These are phyloP conservation scores for Papilio aristodemus DNA, from an alignment of 1,140 invertebrate genomes.

Conservation along the genomic window DNA sequence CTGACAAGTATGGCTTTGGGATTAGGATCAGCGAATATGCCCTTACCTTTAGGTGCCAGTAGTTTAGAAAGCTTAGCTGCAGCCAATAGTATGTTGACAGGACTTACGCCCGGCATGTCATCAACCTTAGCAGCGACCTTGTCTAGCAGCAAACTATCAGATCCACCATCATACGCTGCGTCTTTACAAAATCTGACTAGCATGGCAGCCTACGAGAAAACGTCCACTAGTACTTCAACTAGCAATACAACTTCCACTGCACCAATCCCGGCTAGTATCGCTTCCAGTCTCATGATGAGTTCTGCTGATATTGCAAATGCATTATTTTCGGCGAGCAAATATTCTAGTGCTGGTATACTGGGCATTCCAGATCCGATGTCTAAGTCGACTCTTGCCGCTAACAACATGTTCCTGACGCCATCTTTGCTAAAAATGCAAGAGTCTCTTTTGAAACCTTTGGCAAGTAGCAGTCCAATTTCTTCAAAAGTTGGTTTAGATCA, in stretches of 20 bases:
- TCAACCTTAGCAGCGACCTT: constrained; percentile 71
- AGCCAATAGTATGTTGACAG: constrained; percentile 74
- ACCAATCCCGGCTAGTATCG: constrained; percentile 77
- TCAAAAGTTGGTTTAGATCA: constrained; percentile 73
- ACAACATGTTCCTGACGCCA: constrained; percentile 84
- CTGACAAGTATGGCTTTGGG: constrained; percentile 78
- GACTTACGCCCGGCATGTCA: constrained; percentile 68
- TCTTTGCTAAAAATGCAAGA: constrained; percentile 80
- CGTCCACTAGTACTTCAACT: constrained; percentile 63
- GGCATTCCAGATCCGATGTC: constrained; percentile 85
- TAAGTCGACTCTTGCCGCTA: constrained; percentile 84
- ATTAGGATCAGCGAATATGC: constrained; percentile 67
- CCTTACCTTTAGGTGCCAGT: constrained; percentile 61
- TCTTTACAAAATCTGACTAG: constrained; percentile 68
- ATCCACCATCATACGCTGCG: constrained; percentile 73
- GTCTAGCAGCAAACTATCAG: constrained; percentile 68
- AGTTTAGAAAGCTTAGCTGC: constrained; percentile 73
- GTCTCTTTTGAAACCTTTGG: constrained; percentile 74
- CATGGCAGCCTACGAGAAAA: constrained; percentile 69
- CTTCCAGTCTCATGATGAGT: constrained; percentile 82
- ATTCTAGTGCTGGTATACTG: constrained; percentile 81
- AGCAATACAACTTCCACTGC: constrained; percentile 61
- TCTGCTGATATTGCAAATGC: constrained; percentile 82
- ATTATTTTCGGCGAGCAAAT: constrained; percentile 82
- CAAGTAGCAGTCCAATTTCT: constrained; percentile 72